Conservation (phyloP, 1,140 invertebrate species). For the Oreohelix idahoensis region DNA sequence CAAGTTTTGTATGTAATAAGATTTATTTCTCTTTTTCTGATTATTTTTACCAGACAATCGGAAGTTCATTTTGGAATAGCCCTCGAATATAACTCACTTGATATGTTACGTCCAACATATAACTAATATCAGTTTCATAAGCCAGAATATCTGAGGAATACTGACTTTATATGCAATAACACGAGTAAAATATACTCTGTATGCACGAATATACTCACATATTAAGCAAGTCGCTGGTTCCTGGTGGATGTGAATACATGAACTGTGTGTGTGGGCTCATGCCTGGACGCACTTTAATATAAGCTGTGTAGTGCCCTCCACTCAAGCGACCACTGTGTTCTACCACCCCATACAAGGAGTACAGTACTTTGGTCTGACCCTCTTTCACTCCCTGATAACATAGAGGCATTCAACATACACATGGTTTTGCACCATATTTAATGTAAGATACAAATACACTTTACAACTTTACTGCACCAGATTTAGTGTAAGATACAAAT, state of each 20-base stretch:
- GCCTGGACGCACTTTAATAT: conserved; percentile 77
- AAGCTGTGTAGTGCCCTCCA: conserved; percentile 97
- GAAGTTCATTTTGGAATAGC: too few relatives aligned
- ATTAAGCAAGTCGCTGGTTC: conserved; percentile 55
- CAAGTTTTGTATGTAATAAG: too few relatives aligned
- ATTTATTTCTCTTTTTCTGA: too few relatives aligned
- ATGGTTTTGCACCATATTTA: background rate
- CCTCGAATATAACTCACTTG: too few relatives aligned
- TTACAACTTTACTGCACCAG: background rate
- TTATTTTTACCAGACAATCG: too few relatives aligned
- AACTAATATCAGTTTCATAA: too few relatives aligned
- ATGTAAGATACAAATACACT: too few relatives aligned
- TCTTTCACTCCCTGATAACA: conserved; percentile 60
- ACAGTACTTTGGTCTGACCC: conserved; percentile 79
- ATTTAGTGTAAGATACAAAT: too few relatives aligned
- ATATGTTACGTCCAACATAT: too few relatives aligned
- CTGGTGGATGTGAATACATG: conserved; percentile 61
- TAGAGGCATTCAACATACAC: background rate
- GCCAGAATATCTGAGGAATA: too few relatives aligned
- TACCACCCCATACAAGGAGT: conserved; percentile 94
- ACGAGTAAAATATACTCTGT: too few relatives aligned
- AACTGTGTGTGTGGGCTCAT: conserved; percentile 64
- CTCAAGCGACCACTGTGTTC: conserved; percentile 92
- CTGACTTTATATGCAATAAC: too few relatives aligned
- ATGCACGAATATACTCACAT: conserved; percentile 50